A percentile compares a stretch with the other conserved stretches of the same genome.
Evolutionary conservation across 2,888 invertebrate species (phyloP).

Genomic region (Agriopis aurantiaria): DNA sequence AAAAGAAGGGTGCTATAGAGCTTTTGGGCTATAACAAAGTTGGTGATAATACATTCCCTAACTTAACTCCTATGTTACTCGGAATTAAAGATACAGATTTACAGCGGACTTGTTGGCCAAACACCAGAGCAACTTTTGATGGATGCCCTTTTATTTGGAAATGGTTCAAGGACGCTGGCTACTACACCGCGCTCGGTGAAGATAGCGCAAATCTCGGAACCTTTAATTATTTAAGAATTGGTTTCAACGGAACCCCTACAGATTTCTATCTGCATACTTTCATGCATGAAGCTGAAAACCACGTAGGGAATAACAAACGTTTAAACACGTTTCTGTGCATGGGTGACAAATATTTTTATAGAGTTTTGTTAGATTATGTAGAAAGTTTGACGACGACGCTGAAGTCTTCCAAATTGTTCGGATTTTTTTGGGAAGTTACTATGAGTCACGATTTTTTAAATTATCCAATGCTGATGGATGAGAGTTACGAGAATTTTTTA

Average conservation of each 20-base stretch:
- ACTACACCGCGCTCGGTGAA: slow-evolving; percentile 93
- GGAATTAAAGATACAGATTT: slow-evolving; percentile 90
- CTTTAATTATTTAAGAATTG: slow-evolving; percentile 92
- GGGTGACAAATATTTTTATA: slow-evolving; percentile 89
- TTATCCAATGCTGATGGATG: slow-evolving; percentile 91
- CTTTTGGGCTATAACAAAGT: slow-evolving; percentile 97
- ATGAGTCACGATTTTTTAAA: slow-evolving; percentile 95
- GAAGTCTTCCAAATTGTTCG: slow-evolving; percentile 89
- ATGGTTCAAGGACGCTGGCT: slow-evolving; percentile 90
- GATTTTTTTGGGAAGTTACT: slow-evolving; percentile 94
- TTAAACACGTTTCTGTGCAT: slow-evolving; percentile 90
- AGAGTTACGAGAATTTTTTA: slow-evolving; percentile 87
- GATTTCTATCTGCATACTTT: slow-evolving; percentile 94
- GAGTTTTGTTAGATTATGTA: slow-evolving; percentile 91
- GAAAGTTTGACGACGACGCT: slow-evolving; percentile 88
- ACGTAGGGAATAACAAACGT: slow-evolving; percentile 88
- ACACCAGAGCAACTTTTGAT: slow-evolving; percentile 88
- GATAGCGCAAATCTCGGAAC: slow-evolving; percentile 92
- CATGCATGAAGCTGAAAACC: slow-evolving; percentile 88
- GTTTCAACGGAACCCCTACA: slow-evolving; percentile 92
- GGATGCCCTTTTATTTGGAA: slow-evolving; percentile 95
- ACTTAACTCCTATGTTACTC: slow-evolving; percentile 92
- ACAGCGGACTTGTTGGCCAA: slow-evolving; percentile 88
- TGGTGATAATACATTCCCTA: slow-evolving; percentile 97
- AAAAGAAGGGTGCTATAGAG: slow-evolving; percentile 89